These are phyloP conservation scores for Pagetopsis macropterus DNA, from an alignment of 2,797 vertebrate species.

Conservation along the genomic window DNA sequence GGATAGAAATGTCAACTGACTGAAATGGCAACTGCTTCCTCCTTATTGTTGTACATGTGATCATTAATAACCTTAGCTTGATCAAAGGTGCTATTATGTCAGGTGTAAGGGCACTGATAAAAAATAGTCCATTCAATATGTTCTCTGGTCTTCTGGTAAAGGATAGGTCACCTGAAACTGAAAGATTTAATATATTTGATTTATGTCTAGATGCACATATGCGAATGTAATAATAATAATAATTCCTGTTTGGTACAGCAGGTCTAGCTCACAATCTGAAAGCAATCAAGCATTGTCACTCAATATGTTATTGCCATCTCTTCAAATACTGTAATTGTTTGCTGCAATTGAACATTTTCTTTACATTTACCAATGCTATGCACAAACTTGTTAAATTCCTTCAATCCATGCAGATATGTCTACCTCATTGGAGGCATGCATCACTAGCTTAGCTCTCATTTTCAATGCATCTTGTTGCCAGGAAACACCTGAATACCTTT, in stretches of 20 bases:
- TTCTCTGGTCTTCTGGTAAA: background rate
- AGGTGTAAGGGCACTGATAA: background rate
- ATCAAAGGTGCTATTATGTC: too few relatives aligned
- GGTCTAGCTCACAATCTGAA: background rate
- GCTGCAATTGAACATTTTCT: conserved; percentile 17
- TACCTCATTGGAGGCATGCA: conserved; percentile 30
- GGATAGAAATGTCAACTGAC: too few relatives aligned
- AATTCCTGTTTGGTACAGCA: background rate
- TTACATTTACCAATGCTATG: background rate
- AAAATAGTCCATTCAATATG: background rate
- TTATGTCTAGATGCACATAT: background rate
- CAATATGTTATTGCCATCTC: conserved; percentile 9
- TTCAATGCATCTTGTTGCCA: conserved; percentile 51
- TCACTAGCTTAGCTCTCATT: conserved; percentile 38
- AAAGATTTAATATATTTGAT: background rate
- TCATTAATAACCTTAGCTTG: too few relatives aligned
- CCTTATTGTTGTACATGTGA: too few relatives aligned
- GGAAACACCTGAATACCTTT: conserved; percentile 49
- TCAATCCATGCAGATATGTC: conserved; percentile 25
- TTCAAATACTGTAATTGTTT: conserved; percentile 2
- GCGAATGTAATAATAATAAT: conserved; percentile 2
- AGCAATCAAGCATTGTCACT: conserved; percentile 6
- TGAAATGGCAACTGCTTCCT: too few relatives aligned
- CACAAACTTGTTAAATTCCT: background rate
- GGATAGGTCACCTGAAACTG: background rate